Base-by-base conservation (phyloP, 2,797 vertebrate species). In the Streptopelia turtur region DNA sequence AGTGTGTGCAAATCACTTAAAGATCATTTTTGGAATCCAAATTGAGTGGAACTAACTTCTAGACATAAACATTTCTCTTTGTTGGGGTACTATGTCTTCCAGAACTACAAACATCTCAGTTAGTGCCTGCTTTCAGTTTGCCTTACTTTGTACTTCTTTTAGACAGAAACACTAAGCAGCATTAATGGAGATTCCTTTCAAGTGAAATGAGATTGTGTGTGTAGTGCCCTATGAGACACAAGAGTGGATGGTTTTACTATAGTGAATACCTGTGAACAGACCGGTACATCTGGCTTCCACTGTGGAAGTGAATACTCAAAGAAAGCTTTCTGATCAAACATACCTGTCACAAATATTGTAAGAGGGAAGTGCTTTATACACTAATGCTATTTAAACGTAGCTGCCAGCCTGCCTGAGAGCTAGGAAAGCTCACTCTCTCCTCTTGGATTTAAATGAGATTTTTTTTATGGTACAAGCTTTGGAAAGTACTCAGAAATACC, bases 401-500 rank as follows among this genome's bases (percentile, higher is more conserved):
- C 52, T 91, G 66, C 70, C 76, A 94, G 89, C 17, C 85, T 82
- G 55, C 24, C 66, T 49, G 60, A 90, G 39, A 86, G 55, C 56
- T 66, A 56, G 57, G 83, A 87, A 94, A 93, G 18, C 63, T 94
- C 77, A 69, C 39, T 37, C 55, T 82, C 47, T 65, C 13, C 28
- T 93, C 68, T 91, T 87, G 87, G 94, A 88, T 92, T 94, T 95
- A 92, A 69, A 86, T 82, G 57, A 64, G 30, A 89, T 53, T 94
- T 95, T 94, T 90, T 94, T 90, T 82, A 82, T 7, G 2, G 41
- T 69, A 84, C 30, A 88, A 82, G 70, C 37, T 93, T 63, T 22
- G 52, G 71, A 61, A 94, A 89, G 47, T 33, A 72, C 23, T 85
- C 70, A 90, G 79, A 88, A 90, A 95, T 61, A 93, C 66, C 83